Percentiles rank a stretch among this genome's conserved stretches.
Evolutionary conservation across 2,888 invertebrate species (phyloP).

Genomic region (Eremobia ochroleuca): DNA sequence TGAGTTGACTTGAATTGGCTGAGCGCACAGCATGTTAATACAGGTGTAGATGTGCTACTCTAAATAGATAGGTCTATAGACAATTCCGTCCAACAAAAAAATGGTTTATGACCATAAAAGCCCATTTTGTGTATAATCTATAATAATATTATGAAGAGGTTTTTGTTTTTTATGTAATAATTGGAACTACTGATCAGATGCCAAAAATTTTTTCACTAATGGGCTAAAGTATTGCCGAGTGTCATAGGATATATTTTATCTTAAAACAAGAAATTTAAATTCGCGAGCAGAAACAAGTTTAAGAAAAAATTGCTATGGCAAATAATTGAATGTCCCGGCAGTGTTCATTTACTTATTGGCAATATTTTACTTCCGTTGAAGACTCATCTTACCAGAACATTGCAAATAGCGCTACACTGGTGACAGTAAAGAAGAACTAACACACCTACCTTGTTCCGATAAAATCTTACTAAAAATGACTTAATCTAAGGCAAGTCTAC

Average conservation of each 20-base stretch:
- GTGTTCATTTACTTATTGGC: not conserved
- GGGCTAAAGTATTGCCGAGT: not conserved
- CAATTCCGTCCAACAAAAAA: not conserved
- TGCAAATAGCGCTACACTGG: not conserved
- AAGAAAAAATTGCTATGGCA: not conserved
- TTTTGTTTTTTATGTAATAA: not conserved
- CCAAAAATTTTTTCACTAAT: not conserved
- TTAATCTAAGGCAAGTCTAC: constrained; percentile 9
- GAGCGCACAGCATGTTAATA: constrained; percentile 69
- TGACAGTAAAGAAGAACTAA: not conserved
- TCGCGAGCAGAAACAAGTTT: not conserved
- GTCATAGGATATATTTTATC: not conserved
- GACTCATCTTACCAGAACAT: not conserved
- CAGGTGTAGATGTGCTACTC: too few relatives aligned
- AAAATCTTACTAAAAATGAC: not conserved
- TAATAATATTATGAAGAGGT: not conserved
- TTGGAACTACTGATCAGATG: not conserved
- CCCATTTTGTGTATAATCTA: not conserved
- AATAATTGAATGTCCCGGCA: not conserved
- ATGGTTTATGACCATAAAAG: not conserved
- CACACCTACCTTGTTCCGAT: not conserved
- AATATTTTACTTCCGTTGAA: not conserved
- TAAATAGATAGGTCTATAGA: not conserved
- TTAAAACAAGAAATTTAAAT: not conserved
- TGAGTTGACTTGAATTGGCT: constrained; percentile 83